Percentiles rank a stretch among this genome's conserved stretches.
Conservation (phyloP, 2,113 vertebrate genomes). For the Oncorhynchus nerka region DNA sequence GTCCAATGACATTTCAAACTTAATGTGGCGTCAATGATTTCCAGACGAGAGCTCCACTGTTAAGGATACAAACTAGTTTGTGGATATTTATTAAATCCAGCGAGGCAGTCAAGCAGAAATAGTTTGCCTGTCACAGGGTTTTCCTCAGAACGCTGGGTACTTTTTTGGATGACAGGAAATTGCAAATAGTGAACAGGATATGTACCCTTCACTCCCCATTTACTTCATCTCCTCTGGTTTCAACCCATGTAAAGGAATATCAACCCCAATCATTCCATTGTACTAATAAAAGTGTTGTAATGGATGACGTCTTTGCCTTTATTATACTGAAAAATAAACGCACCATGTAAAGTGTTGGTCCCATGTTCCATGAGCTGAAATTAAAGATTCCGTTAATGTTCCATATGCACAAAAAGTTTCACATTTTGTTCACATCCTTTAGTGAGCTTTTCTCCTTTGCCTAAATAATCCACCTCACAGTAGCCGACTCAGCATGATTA, state of each 20-base stretch:
- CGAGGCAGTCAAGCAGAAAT: not conserved
- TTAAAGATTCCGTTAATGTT: too few relatives aligned
- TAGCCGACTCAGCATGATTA: too few relatives aligned
- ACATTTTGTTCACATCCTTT: too few relatives aligned
- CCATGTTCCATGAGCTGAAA: too few relatives aligned
- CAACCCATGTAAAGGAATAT: constrained; percentile 50
- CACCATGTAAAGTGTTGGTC: too few relatives aligned
- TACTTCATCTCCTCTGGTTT: not conserved
- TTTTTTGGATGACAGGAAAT: not conserved
- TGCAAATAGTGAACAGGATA: not conserved
- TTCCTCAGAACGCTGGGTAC: not conserved
- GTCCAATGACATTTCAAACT: not conserved
- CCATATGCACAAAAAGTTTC: too few relatives aligned
- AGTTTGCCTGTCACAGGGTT: not conserved
- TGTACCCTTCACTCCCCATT: not conserved
- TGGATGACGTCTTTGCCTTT: not conserved
- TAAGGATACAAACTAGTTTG: not conserved
- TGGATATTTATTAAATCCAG: not conserved
- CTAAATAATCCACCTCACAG: too few relatives aligned
- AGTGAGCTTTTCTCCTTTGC: too few relatives aligned
- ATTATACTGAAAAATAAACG: too few relatives aligned
- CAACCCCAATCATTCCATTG: constrained; percentile 45
- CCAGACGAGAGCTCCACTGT: not conserved
- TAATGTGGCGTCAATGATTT: not conserved
- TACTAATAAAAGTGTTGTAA: constrained; percentile 70